Conservation (phyloP, 2,797 vertebrate species). For the Nasua narica region DNA sequence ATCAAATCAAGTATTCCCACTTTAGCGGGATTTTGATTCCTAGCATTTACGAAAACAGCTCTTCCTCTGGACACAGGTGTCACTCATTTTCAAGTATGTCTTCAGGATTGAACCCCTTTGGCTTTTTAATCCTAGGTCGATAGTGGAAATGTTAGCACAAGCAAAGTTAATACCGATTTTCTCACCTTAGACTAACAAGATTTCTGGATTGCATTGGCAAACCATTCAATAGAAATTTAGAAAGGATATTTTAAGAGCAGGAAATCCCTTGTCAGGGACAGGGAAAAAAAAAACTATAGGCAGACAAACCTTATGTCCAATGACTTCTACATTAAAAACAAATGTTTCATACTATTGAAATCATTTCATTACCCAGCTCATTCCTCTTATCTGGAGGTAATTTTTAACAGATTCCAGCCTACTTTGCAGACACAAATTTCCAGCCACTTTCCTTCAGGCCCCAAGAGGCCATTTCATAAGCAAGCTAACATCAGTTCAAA, state of each 20-base stretch:
- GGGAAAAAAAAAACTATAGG: slow-evolving; percentile 26
- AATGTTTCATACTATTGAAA: slow-evolving; percentile 81
- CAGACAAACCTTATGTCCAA: slow-evolving; percentile 75
- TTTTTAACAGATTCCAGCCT: slow-evolving; percentile 84
- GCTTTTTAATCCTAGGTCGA: slow-evolving; percentile 56
- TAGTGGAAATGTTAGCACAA: slow-evolving; percentile 68
- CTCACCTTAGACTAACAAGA: slow-evolving; percentile 57
- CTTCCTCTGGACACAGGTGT: neutral
- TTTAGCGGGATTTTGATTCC: neutral
- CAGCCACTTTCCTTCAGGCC: slow-evolving; percentile 69
- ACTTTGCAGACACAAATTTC: slow-evolving; percentile 77
- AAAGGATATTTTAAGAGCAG: slow-evolving; percentile 76
- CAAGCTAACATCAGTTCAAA: slow-evolving; percentile 81
- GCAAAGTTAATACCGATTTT: slow-evolving; percentile 71
- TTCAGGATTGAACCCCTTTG: slow-evolving; percentile 8
- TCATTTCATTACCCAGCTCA: slow-evolving; percentile 78
- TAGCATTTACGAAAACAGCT: neutral
- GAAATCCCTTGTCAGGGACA: slow-evolving; percentile 76
- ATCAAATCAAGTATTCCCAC: neutral
- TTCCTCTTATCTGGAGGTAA: slow-evolving; percentile 81
- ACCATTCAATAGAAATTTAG: slow-evolving; percentile 74
- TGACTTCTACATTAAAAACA: slow-evolving; percentile 83
- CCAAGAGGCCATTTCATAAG: slow-evolving; percentile 75
- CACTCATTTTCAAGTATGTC: slow-evolving; percentile 46
- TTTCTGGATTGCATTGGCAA: slow-evolving; percentile 71